Evolutionary conservation across 2,888 invertebrate genomes (phyloP).

Genomic region (Busseola fusca): DNA sequence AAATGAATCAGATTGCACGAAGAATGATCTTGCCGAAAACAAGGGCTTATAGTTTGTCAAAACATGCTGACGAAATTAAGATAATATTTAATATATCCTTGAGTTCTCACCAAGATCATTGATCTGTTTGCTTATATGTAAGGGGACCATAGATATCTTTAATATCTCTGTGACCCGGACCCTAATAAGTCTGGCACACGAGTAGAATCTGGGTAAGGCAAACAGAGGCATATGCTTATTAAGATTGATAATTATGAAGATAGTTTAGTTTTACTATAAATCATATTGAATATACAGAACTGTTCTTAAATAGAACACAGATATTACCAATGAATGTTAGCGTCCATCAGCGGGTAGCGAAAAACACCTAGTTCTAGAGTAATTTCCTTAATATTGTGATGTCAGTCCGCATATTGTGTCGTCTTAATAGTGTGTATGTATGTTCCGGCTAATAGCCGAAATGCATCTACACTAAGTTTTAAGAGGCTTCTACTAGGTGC

Average conservation of each 20-base stretch:
- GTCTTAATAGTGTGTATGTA: too few species aligned
- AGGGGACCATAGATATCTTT: too few species aligned
- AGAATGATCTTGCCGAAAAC: background rate
- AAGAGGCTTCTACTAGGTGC: too few species aligned
- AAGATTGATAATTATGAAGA: background rate
- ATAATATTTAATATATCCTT: background rate
- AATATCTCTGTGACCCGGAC: too few species aligned
- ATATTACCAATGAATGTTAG: background rate
- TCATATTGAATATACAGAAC: background rate
- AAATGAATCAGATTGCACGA: background rate
- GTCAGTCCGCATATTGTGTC: too few species aligned
- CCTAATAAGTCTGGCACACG: background rate
- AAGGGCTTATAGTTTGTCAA: background rate
- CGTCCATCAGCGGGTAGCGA: too few species aligned
- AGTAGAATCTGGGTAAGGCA: too few species aligned
- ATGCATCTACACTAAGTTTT: too few species aligned
- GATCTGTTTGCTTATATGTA: background rate
- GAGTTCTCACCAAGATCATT: background rate
- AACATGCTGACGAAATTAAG: background rate
- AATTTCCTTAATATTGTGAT: background rate
- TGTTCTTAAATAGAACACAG: background rate
- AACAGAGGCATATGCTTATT: background rate
- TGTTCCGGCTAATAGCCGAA: too few species aligned
- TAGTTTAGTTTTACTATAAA: background rate
- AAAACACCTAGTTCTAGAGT: background rate